phyloP scores from a whole-genome alignment of 1,140 invertebrate species.

The Euura lappo region DNA sequence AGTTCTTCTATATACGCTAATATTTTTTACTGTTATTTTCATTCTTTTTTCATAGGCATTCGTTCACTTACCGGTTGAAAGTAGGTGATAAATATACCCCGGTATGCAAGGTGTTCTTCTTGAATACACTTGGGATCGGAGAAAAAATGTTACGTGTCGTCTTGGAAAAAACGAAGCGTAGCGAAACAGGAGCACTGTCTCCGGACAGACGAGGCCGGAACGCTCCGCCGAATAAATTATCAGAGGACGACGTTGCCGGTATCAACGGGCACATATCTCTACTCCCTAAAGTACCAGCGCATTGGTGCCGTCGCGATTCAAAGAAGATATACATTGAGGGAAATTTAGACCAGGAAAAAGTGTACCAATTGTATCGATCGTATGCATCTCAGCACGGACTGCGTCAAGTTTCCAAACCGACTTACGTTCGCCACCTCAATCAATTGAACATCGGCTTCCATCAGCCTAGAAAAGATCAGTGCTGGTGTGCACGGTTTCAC shows the following conservation, averaged over 20 bases:
- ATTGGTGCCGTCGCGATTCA: conserved; percentile 15
- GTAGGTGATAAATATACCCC: conserved; percentile 11
- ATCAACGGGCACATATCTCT: conserved; percentile 17
- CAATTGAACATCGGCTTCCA: not conserved
- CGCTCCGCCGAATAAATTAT: not conserved
- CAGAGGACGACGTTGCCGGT: conserved; percentile 1
- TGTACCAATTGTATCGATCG: conserved; percentile 16
- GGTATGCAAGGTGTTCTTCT: conserved; percentile 19
- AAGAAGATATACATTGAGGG: conserved; percentile 19
- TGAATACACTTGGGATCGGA: conserved; percentile 14
- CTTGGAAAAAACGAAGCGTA: conserved; percentile 16
- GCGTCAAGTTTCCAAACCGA: conserved; percentile 10
- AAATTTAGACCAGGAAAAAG: not conserved
- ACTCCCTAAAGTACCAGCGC: not conserved
- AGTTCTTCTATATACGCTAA: no score
- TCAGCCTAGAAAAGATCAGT: conserved; percentile 14
- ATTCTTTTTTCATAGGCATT: conserved; percentile 19
- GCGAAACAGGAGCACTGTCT: conserved; percentile 16
- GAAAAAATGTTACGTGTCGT: conserved; percentile 19
- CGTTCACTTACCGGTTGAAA: conserved; percentile 18
- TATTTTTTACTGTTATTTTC: not conserved
- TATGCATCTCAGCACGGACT: conserved; percentile 13
- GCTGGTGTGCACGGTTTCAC: conserved; percentile 10
- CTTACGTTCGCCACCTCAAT: conserved; percentile 8
- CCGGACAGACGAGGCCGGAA: conserved; percentile 12